Evolutionary conservation across 2,113 vertebrate species (phyloP).

Genomic region (Oreochromis tanganicae): DNA sequence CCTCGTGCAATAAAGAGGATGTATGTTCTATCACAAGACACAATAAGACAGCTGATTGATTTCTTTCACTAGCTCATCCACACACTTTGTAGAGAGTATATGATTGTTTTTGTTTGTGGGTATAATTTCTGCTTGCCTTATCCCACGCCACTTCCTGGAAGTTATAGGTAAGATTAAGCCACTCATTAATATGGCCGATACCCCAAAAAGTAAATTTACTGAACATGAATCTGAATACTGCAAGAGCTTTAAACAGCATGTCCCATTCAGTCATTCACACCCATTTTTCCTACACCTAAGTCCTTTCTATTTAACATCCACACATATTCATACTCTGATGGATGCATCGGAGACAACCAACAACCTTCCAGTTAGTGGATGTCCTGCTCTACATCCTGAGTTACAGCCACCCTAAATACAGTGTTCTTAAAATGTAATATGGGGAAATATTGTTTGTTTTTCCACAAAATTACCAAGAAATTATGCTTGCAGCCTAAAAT

Average conservation of each 20-base stretch:
- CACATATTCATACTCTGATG: neutral
- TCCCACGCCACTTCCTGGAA: neutral
- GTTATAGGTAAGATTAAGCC: too few species aligned
- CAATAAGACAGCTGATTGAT: too few species aligned
- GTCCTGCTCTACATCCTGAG: neutral
- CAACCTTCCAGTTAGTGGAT: neutral
- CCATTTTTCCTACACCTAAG: too few species aligned
- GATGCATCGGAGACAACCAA: neutral
- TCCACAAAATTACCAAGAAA: neutral
- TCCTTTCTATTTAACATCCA: neutral
- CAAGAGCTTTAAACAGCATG: neutral
- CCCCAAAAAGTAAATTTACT: neutral
- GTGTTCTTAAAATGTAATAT: neutral
- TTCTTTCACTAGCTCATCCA: too few species aligned
- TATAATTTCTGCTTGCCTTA: neutral
- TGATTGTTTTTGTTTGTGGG: neutral
- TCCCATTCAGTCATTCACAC: neutral
- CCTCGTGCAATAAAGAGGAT: too few species aligned
- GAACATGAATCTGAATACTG: neutral
- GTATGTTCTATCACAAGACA: too few species aligned
- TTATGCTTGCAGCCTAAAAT: neutral
- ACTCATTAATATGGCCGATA: too few species aligned
- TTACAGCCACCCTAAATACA: neutral
- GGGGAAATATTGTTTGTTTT: neutral
- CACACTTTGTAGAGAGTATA: neutral